Evolutionary conservation across 2,888 invertebrate species (phyloP).

Genomic region (Tiliacea citrago): DNA sequence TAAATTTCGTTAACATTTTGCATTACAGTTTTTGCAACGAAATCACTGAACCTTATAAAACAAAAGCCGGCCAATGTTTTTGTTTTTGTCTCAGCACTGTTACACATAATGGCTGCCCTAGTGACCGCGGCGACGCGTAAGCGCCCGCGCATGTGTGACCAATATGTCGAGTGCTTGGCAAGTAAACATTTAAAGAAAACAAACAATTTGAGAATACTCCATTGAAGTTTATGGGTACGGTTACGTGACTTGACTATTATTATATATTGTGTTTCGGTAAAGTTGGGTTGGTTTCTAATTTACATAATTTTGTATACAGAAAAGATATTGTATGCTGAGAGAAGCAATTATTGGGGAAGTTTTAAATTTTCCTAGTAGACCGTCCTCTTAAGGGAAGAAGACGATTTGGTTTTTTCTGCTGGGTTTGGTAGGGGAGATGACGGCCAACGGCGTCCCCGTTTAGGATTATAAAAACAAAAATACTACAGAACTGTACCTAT

Average conservation of each 20-base stretch:
- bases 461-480: too few relatives aligned
- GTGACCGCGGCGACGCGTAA: slow-evolving; percentile 56
- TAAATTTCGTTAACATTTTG: too few relatives aligned
- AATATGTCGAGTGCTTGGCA: slow-evolving; percentile 44
- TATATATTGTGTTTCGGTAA: slow-evolving; percentile 28
- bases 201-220: slow-evolving; percentile 52
- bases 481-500: neutral
- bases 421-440: too few relatives aligned
- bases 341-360: neutral
- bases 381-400: too few relatives aligned
- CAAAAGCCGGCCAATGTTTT: slow-evolving; percentile 37
- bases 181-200: slow-evolving; percentile 52
- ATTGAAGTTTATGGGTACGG: slow-evolving; percentile 37
- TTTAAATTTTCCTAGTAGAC: neutral
- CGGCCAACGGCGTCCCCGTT: too few relatives aligned
- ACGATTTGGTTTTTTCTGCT: too few relatives aligned
- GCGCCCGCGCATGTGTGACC: slow-evolving; percentile 62
- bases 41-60: slow-evolving; percentile 38
- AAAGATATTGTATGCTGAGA: neutral
- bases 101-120: slow-evolving; percentile 55
- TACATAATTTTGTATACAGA: slow-evolving; percentile 17
- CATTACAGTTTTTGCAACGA: slow-evolving; percentile 36
- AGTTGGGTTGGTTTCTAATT: slow-evolving; percentile 17
- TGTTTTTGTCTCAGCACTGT: slow-evolving; percentile 40
- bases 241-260: slow-evolving; percentile 37